Conservation (phyloP, 2,797 vertebrate genomes). For the Falco peregrinus region DNA sequence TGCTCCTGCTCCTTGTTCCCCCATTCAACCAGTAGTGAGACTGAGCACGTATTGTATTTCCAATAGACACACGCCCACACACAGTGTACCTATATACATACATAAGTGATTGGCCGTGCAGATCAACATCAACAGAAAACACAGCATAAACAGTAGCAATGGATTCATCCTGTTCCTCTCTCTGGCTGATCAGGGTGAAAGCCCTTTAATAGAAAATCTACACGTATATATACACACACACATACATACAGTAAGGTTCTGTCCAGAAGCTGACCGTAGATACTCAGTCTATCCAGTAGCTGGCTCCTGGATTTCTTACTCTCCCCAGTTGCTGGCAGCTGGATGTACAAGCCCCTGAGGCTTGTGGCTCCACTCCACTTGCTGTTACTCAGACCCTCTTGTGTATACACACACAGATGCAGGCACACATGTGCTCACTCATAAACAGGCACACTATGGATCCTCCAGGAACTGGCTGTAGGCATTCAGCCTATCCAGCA, state of each 20-base stretch:
- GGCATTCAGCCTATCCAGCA: background rate
- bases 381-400: background rate
- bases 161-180: background rate
- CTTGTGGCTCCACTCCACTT: background rate
- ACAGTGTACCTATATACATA: rapidly evolving
- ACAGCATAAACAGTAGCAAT: background rate
- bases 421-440: background rate
- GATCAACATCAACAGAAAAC: background rate
- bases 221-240: rapidly evolving
- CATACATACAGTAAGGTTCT: background rate
- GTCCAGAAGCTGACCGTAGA: background rate
- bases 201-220: background rate
- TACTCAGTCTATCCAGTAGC: background rate
- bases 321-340: background rate
- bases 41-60: background rate
- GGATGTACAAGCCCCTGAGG: background rate
- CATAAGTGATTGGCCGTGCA: background rate
- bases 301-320: background rate
- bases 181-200: background rate
- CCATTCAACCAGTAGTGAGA: background rate
- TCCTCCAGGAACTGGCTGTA: background rate
- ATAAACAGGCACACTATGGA: background rate
- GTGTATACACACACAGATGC: too few species aligned
- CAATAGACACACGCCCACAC: background rate
- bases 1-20: background rate